Evolutionary conservation across 2,888 invertebrate species (phyloP).

Genomic region (Panopea generosa): DNA sequence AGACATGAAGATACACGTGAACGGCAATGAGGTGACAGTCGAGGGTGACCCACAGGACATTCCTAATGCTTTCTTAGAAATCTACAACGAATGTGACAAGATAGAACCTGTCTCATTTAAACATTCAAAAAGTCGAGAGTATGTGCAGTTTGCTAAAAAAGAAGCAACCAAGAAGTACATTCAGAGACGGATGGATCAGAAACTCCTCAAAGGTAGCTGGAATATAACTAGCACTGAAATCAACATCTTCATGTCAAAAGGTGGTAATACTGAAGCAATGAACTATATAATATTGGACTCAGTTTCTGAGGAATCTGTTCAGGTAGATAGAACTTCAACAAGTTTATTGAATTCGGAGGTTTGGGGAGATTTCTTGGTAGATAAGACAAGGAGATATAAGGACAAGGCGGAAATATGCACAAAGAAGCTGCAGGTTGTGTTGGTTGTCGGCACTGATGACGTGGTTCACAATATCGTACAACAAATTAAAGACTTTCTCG

Average conservation of each 20-base stretch:
- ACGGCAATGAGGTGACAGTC: conserved; percentile 49
- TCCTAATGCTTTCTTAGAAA: conserved; percentile 56
- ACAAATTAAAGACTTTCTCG: conserved; percentile 46
- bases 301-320: conserved; percentile 37
- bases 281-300: conserved; percentile 39
- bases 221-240: conserved; percentile 35
- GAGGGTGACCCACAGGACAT: conserved; percentile 60
- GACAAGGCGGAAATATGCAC: conserved; percentile 50
- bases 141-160: conserved; percentile 48
- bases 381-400: conserved; percentile 28
- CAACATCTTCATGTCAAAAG: conserved; percentile 31
- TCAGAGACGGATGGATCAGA: conserved; percentile 50
- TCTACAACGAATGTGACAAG: conserved; percentile 53
- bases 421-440: conserved; percentile 36
- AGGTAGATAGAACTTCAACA: conserved; percentile 36
- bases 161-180: conserved; percentile 32
- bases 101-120: conserved; percentile 44
- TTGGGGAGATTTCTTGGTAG: conserved; percentile 45
- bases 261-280: conserved; percentile 28
- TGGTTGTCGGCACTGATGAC: conserved; percentile 46
- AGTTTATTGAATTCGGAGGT: conserved; percentile 49
- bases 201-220: conserved; percentile 47
- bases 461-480: conserved; percentile 44
- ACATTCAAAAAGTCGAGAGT: conserved; percentile 46
- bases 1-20: conserved; percentile 52